Evolutionary conservation across 2,888 invertebrate species (phyloP).

Genomic region (Microctonus brassicae): DNA sequence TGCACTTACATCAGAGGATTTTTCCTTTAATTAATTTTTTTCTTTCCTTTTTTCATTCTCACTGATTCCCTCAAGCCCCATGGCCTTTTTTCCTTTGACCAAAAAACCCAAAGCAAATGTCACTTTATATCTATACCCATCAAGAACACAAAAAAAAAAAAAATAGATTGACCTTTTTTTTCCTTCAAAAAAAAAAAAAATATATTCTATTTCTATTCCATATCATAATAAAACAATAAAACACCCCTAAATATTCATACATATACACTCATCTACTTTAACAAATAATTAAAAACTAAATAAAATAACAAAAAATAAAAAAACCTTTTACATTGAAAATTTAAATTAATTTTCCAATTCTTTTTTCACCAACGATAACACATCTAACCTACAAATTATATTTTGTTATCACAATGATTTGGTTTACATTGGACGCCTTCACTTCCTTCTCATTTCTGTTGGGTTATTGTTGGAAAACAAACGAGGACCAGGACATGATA

Average conservation of each 20-base stretch:
- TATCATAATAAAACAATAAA: too few species aligned
- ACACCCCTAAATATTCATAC: too few species aligned
- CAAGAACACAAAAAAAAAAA: background rate
- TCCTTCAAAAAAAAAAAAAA: background rate
- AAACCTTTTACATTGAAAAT: too few species aligned
- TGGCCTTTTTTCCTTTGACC: background rate
- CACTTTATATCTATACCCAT: background rate
- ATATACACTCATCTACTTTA: too few species aligned
- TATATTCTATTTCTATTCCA: background rate
- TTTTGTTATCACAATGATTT: slow-evolving; percentile 13
- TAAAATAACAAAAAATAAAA: too few species aligned
- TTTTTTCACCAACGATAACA: too few species aligned
- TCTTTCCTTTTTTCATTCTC: background rate
- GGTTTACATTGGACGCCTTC: slow-evolving; percentile 31
- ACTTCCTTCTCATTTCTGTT: slow-evolving; percentile 3
- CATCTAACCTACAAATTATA: background rate
- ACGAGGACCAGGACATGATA: slow-evolving; percentile 50
- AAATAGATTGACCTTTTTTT: background rate
- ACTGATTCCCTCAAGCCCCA: background rate
- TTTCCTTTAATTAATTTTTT: background rate
- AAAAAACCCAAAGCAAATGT: background rate
- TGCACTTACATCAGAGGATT: background rate
- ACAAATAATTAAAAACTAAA: too few species aligned
- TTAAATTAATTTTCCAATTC: too few species aligned
- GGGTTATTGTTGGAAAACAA: slow-evolving; percentile 53